phyloP scores from a whole-genome alignment of 2,888 invertebrate genomes.

The Glyphotaelius pellucidus region DNA sequence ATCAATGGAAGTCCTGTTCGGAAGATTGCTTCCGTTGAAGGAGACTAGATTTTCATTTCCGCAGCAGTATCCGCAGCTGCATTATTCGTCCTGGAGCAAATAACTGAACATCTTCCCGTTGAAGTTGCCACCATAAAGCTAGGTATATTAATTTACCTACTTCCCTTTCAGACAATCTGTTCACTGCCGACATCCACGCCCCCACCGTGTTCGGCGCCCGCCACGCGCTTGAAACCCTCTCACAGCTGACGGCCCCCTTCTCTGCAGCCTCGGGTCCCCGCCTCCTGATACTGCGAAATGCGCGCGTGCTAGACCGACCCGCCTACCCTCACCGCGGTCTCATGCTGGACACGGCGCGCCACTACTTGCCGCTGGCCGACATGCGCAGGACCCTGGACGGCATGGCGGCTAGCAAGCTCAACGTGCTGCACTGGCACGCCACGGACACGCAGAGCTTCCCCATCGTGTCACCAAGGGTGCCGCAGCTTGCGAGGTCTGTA shows the following conservation, averaged over 20 bases:
- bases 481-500: slow-evolving; percentile 84
- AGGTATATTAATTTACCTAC: too few species aligned
- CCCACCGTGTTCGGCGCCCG: slow-evolving; percentile 85
- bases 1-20: too few species aligned
- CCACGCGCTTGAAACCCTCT: slow-evolving; percentile 86
- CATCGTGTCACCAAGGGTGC: slow-evolving; percentile 84
- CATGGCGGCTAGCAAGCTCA: slow-evolving; percentile 93
- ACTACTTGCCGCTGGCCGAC: slow-evolving; percentile 85
- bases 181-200: slow-evolving; percentile 78
- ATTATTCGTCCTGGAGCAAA: too few species aligned
- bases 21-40: too few species aligned
- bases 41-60: too few species aligned
- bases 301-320: slow-evolving; percentile 86
- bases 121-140: too few species aligned
- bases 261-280: slow-evolving; percentile 74
- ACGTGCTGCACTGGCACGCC: slow-evolving; percentile 95
- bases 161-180: slow-evolving; percentile 59
- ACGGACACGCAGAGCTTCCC: slow-evolving; percentile 96
- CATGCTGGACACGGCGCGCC: slow-evolving; percentile 91
- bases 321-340: slow-evolving; percentile 91
- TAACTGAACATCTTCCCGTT: too few species aligned
- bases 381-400: slow-evolving; percentile 87
- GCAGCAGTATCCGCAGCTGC: too few species aligned
- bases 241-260: slow-evolving; percentile 82
- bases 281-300: slow-evolving; percentile 80